A percentile compares a stretch with the other conserved stretches of the same genome.
phyloP scores from a whole-genome alignment of 2,888 invertebrate species.

The Drosophila tripunctata region DNA sequence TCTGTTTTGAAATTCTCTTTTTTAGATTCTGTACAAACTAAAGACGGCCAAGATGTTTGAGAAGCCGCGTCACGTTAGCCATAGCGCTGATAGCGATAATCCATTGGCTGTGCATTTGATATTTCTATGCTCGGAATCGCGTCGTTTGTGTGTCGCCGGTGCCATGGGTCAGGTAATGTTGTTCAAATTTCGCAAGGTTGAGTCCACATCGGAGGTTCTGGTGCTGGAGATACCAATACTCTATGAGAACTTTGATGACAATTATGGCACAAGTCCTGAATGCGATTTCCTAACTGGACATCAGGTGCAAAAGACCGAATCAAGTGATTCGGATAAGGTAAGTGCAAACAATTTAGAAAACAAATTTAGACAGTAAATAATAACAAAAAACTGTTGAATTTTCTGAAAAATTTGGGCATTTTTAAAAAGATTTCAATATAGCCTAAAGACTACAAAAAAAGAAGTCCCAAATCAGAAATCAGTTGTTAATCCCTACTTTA shows the following conservation, averaged over 20 bases:
- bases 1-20: neutral
- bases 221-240: slow-evolving; percentile 94
- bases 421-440: too few relatives aligned
- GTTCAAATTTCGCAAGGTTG: slow-evolving; percentile 97
- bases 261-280: slow-evolving; percentile 91
- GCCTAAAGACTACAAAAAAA: too few relatives aligned
- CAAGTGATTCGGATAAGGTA: slow-evolving; percentile 81
- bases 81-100: slow-evolving; percentile 90
- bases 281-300: slow-evolving; percentile 88
- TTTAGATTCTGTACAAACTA: slow-evolving; percentile 94
- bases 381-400: too few relatives aligned
- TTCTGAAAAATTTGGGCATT: too few relatives aligned
- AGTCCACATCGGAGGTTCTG: slow-evolving; percentile 92
- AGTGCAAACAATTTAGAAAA: neutral
- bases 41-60: slow-evolving; percentile 94
- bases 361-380: too few relatives aligned
- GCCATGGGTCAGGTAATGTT: slow-evolving; percentile 96
- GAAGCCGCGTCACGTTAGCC: slow-evolving; percentile 86
- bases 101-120: slow-evolving; percentile 96
- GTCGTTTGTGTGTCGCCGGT: slow-evolving; percentile 94
- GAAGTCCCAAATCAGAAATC: too few relatives aligned
- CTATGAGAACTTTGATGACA: slow-evolving; percentile 92
- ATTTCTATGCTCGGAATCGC: slow-evolving; percentile 96
- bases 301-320: slow-evolving; percentile 84
- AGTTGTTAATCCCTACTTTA: neutral